Evolutionary conservation across 1,140 invertebrate species (phyloP), one percentile per base, ranked within the genome.

Genomic region (Pseudomyrmex gracilis): DNA sequence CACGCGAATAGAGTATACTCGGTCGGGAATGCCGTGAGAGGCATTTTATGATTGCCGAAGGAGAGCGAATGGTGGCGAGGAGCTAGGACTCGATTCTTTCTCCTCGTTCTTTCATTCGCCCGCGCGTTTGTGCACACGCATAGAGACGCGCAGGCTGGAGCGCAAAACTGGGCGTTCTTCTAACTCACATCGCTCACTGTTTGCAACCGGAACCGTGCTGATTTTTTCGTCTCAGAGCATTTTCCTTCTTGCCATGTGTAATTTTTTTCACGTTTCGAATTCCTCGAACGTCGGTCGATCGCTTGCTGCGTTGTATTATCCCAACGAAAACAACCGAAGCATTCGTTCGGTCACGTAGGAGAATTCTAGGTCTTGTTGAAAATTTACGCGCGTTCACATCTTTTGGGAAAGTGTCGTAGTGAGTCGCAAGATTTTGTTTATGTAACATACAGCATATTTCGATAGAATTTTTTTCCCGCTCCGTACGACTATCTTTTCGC

Each of bases 131-230:
- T 70, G 13, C 49, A n/a, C 51, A 24, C 49, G 60, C 22, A 73
- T 22, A 70, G 61, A 64, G 49, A 10, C 7, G 45, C 17, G 49
- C 55, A 43, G 15, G 53, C 71, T 5, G n/a, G 63, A 70, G 45
- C 55, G 66, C 78, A 60, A 84, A 70, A 57, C 20, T 17, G 9
- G 13, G 24, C 60, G 51, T 20, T 47, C 34, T 34, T 34, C 34
- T 34, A 34, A 15, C 53, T 55, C 10, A 55, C 53, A 49, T 45
- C 53, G 51, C 10, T 60, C 60, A 55, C 73, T 73, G 80, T 83
- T 51, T 84, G 86, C 86, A 47, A 84, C 67, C 86, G 80, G 86
- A 87, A 87, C 80, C 80, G 60, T 67, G 57, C 67, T 61, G 85
- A 87, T 87, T 87, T 78, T 84, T 80, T 78, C 68, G 24, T 17